A percentile compares a stretch with the other conserved stretches of the same genome.
These are phyloP conservation scores for Bombus waltoni DNA, from an alignment of 1,140 invertebrate genomes.

Conservation along the genomic window DNA sequence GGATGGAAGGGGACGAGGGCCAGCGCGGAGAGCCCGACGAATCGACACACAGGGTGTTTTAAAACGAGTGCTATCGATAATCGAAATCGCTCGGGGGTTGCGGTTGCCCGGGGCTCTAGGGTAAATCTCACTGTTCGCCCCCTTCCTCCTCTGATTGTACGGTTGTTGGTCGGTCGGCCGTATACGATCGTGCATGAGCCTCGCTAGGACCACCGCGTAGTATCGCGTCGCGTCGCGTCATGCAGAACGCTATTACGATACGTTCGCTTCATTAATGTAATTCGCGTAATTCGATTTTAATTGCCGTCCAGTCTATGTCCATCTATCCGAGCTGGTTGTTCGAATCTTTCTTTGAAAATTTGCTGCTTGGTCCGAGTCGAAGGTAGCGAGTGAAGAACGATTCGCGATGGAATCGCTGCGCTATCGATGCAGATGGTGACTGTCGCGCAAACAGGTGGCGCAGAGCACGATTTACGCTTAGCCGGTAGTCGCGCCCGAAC, in stretches of 20 bases:
- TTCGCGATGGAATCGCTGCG: not conserved
- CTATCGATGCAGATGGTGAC: not conserved
- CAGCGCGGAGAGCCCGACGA: constrained; percentile 67
- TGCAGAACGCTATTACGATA: not conserved
- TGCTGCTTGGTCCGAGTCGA: not conserved
- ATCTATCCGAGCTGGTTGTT: not conserved
- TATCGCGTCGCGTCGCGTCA: not conserved
- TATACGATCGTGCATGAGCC: not conserved
- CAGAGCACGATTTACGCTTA: not conserved
- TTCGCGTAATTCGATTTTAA: not conserved
- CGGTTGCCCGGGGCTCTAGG: constrained; percentile 68
- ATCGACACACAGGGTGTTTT: constrained; percentile 79
- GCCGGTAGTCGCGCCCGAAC: not conserved
- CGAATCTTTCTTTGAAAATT: not conserved
- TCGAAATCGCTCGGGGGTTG: constrained; percentile 79
- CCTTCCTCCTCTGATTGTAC: not conserved
- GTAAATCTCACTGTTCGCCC: constrained; percentile 60
- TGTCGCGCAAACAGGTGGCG: constrained; percentile 37
- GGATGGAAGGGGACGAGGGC: constrained; percentile 37
- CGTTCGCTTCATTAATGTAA: not conserved
- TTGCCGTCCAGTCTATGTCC: not conserved
- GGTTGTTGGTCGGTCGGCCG: not conserved
- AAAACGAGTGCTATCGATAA: constrained; percentile 82
- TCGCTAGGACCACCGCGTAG: not conserved
- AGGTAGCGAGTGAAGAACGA: not conserved